These are phyloP conservation scores for Apamea anceps DNA, from an alignment of 2,888 invertebrate genomes.

Conservation along the genomic window DNA sequence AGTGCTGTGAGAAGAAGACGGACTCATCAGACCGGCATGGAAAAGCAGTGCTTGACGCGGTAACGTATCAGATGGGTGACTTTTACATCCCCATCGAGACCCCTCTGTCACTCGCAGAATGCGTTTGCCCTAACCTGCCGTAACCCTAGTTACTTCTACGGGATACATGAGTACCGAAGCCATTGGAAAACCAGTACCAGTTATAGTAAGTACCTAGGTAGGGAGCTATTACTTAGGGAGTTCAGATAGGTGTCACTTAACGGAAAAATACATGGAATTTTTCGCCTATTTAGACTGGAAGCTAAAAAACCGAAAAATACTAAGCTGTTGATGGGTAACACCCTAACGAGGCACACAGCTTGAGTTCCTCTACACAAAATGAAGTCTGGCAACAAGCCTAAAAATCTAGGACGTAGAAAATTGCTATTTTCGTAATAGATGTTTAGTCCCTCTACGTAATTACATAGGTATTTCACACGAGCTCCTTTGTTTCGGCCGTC, in stretches of 20 bases:
- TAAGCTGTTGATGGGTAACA: slow-evolving; percentile 1
- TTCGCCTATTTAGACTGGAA: not conserved
- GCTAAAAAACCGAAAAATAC: slow-evolving; percentile 1
- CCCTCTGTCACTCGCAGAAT: not conserved
- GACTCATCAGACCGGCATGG: not conserved
- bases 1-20: not conserved
- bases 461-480: slow-evolving; percentile 67
- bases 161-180: not conserved
- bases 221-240: not conserved
- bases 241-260: too few species aligned
- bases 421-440: slow-evolving; percentile 50
- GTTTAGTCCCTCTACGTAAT: slow-evolving; percentile 57
- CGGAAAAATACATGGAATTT: not conserved
- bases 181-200: not conserved
- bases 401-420: slow-evolving; percentile 49
- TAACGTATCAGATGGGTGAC: not conserved
- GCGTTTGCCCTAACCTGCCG: not conserved
- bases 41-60: not conserved
- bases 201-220: not conserved
- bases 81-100: slow-evolving; percentile 12
- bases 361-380: slow-evolving; percentile 34
- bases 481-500: slow-evolving; percentile 74
- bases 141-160: not conserved
- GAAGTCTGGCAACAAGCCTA: slow-evolving; percentile 42
- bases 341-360: slow-evolving; percentile 24